phyloP scores from a whole-genome alignment of 1,140 invertebrate species.

The Apis laboriosa region DNA sequence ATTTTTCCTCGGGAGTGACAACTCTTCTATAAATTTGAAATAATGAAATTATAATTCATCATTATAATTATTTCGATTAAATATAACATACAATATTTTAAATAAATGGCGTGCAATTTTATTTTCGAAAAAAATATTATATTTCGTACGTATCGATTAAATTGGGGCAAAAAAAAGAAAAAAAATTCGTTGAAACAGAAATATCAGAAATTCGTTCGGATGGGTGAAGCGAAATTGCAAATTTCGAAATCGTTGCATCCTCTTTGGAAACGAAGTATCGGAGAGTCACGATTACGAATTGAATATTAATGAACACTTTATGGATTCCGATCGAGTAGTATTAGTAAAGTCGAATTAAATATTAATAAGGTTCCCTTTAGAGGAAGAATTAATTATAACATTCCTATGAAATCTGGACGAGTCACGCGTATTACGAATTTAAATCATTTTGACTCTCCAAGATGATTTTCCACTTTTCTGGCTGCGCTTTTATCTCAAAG shows the following conservation, averaged over 20 bases:
- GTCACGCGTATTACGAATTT: background rate
- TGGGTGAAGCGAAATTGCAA: background rate
- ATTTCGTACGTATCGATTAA: no score
- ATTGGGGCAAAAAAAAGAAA: background rate
- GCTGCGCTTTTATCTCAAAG: background rate
- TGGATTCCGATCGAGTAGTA: background rate
- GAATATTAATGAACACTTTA: conserved; percentile 33
- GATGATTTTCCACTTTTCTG: background rate
- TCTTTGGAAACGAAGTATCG: conserved; percentile 6
- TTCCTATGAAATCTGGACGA: background rate
- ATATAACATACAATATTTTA: no score
- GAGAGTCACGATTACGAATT: background rate
- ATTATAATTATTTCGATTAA: no score
- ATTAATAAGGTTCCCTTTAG: conserved; percentile 12
- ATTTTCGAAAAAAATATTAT: no score
- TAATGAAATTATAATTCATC: no score
- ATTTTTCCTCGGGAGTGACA: no score
- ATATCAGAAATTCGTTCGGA: background rate
- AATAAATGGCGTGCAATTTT: no score
- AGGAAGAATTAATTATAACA: conserved; percentile 18
- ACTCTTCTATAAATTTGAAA: no score
- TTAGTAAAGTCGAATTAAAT: conserved; percentile 7
- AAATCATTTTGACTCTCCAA: background rate
- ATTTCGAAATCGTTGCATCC: background rate
- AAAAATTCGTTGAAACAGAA: background rate